Evolutionary conservation across 2,797 vertebrate genomes (phyloP).

Genomic region (Botia kubotai): DNA sequence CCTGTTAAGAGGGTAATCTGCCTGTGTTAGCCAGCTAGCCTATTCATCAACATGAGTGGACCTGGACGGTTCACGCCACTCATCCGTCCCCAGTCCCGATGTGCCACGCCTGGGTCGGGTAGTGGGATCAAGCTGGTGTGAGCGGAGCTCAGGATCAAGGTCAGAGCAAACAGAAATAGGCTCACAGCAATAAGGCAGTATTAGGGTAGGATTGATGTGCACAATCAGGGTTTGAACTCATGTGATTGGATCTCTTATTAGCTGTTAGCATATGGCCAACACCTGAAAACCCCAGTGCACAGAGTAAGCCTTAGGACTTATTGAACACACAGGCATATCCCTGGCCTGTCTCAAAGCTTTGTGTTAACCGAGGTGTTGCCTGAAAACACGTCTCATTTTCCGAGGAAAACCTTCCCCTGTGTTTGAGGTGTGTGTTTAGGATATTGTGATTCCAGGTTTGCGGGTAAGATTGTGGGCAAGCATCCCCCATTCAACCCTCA

Average conservation of each 20-base stretch:
- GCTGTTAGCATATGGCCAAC: conserved; percentile 89
- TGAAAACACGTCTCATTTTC: neutral
- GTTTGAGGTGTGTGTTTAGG: conserved; percentile 51
- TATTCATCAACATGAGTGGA: conserved; percentile 83
- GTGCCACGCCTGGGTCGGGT: conserved; percentile 46
- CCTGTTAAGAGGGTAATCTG: conserved; percentile 86
- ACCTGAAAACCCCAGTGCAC: conserved; percentile 86
- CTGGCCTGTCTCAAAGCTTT: conserved; percentile 15
- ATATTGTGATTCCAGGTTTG: conserved; percentile 56
- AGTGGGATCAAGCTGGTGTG: conserved; percentile 51
- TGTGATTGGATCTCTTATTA: conserved; percentile 93
- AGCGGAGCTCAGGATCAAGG: conserved; percentile 73
- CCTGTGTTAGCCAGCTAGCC: conserved; percentile 79
- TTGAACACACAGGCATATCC: conserved; percentile 69
- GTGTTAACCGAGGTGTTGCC: neutral
- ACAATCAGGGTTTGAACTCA: conserved; percentile 68
- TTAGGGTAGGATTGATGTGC: conserved; percentile 75
- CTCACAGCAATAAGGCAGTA: conserved; percentile 80
- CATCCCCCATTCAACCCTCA: conserved; percentile 47
- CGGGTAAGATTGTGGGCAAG: too few relatives aligned
- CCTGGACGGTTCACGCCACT: conserved; percentile 81
- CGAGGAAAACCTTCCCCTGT: conserved; percentile 6
- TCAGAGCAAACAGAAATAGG: conserved; percentile 77
- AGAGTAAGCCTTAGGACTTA: conserved; percentile 82
- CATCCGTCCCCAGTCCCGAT: conserved; percentile 78